Conservation (phyloP, 1,140 invertebrate species). For the Drosophila kikkawai region DNA sequence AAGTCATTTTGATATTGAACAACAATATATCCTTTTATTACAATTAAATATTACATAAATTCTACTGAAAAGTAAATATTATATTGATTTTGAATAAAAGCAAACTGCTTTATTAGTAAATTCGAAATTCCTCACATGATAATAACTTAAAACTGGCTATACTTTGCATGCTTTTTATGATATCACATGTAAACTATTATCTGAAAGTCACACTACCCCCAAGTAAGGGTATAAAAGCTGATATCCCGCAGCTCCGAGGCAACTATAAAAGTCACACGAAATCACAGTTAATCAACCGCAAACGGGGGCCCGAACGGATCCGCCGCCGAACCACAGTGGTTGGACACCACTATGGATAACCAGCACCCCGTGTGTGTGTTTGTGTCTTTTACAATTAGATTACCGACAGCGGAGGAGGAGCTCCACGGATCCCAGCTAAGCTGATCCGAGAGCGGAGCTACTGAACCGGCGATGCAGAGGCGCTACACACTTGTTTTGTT, state of each 20-base stretch:
- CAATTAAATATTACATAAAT: neutral
- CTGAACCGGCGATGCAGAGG: conserved; percentile 50
- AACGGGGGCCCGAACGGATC: conserved; percentile 56
- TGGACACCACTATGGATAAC: conserved; percentile 15
- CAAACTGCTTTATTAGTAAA: too few relatives aligned
- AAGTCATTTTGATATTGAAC: too few relatives aligned
- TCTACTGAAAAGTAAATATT: neutral
- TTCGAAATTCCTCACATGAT: too few relatives aligned
- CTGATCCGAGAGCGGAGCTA: conserved; percentile 28
- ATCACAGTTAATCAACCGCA: conserved; percentile 76
- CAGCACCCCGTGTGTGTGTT: conserved; percentile 19
- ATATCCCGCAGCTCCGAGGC: conserved; percentile 42
- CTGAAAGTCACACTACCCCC: conserved; percentile 1
- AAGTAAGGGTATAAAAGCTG: conserved; percentile 14
- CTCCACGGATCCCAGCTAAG: conserved; percentile 21
- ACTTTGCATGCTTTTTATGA: neutral
- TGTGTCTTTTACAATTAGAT: conserved; percentile 77
- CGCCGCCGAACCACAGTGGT: conserved; percentile 28
- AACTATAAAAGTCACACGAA: conserved; percentile 73
- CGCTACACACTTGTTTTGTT: conserved; percentile 66
- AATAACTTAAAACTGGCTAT: neutral
- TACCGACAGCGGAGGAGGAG: conserved; percentile 58
- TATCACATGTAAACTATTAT: neutral
- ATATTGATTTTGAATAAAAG: too few relatives aligned
- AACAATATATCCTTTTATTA: neutral